phyloP scores from a whole-genome alignment of 2,797 vertebrate genomes.

The Periparus ater region DNA sequence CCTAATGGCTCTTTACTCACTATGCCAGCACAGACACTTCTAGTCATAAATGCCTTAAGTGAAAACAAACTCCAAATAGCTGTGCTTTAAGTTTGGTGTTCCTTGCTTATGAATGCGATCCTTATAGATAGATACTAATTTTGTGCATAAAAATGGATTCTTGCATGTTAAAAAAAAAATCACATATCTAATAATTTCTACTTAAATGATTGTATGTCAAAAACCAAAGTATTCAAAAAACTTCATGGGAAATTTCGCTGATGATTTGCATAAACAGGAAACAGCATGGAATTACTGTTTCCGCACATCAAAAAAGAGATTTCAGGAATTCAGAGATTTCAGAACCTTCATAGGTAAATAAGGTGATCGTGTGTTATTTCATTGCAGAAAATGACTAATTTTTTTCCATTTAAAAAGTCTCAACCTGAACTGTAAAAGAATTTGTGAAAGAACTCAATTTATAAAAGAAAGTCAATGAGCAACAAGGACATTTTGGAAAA shows the following conservation, averaged over 20 bases:
- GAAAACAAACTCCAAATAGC: not conserved
- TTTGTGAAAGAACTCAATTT: not conserved
- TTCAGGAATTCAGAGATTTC: too few relatives aligned
- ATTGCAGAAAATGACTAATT: not conserved
- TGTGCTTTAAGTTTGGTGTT: rapidly evolving
- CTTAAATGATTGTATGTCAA: not conserved
- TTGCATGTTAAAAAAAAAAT: not conserved
- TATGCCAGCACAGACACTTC: not conserved
- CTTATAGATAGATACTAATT: not conserved
- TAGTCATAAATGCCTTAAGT: not conserved
- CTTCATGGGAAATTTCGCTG: not conserved
- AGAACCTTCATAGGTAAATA: not conserved
- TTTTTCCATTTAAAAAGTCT: not conserved
- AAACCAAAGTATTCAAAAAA: not conserved
- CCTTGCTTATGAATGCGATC: not conserved
- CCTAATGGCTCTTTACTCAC: not conserved
- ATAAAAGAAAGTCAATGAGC: not conserved
- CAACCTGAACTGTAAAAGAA: not conserved
- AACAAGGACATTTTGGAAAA: not conserved
- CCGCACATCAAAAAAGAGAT: not conserved
- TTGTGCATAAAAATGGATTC: not conserved
- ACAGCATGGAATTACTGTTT: not conserved
- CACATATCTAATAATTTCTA: not conserved
- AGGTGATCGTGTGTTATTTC: not conserved
- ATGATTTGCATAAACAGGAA: not conserved